Conservation (phyloP, 2,797 vertebrate species). For the Siniperca scherzeri region DNA sequence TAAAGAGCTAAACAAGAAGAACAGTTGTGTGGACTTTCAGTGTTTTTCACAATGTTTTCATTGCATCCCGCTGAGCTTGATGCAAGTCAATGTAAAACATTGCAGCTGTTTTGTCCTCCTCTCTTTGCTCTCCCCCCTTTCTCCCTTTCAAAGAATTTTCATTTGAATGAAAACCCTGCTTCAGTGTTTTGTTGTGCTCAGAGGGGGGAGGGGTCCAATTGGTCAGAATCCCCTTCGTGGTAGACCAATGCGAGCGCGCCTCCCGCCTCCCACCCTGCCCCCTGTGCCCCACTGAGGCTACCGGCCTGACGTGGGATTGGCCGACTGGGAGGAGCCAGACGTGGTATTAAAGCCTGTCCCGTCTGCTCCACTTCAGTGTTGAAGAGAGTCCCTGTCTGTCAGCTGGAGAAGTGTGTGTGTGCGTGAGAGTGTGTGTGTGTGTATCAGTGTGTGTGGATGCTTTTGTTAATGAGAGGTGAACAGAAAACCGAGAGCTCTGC, state of each 20-base stretch:
- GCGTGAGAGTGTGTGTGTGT: constrained; percentile 33
- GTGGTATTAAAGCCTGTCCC: constrained; percentile 80
- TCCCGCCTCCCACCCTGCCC: constrained; percentile 64
- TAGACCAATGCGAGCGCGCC: constrained; percentile 75
- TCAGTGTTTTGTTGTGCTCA: constrained; percentile 83
- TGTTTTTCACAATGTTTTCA: constrained; percentile 47
- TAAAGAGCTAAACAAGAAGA: constrained; percentile 55
- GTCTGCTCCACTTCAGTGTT: constrained; percentile 81
- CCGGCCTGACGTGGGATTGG: constrained; percentile 77
- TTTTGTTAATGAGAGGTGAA: constrained; percentile 55
- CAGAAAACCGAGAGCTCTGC: constrained; percentile 20
- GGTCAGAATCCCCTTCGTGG: constrained; percentile 69
- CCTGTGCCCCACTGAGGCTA: constrained; percentile 48
- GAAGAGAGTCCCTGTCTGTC: constrained; percentile 67
- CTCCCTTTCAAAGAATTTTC: constrained; percentile 85
- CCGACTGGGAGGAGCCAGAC: constrained; percentile 78
- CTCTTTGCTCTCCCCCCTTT: constrained; percentile 32
- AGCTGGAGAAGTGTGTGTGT: constrained; percentile 36
- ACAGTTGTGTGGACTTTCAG: constrained; percentile 53
- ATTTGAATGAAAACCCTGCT: constrained; percentile 89
- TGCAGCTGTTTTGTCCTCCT: constrained; percentile 82
- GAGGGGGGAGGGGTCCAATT: constrained; percentile 80
- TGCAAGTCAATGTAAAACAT: constrained; percentile 81
- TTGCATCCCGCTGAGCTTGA: constrained; percentile 74
- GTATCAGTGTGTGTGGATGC: constrained; percentile 52